Evolutionary conservation across 2,888 invertebrate genomes (phyloP).

Genomic region (Drosophila buzzatii): DNA sequence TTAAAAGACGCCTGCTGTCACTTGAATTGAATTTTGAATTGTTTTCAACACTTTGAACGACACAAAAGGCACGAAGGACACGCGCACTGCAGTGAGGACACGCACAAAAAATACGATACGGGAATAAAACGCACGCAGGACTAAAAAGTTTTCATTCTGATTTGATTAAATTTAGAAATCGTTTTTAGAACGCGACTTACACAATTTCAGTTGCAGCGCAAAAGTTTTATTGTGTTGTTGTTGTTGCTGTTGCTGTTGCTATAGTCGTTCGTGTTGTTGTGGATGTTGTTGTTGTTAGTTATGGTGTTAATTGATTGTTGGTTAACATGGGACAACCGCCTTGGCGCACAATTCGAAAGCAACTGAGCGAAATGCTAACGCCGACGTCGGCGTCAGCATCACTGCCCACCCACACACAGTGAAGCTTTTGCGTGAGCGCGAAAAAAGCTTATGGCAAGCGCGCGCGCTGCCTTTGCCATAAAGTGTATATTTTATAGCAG

Average conservation of each 20-base stretch:
- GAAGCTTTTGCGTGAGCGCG: conserved; percentile 40
- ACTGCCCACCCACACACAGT: conserved; percentile 17
- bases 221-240: conserved; percentile 24
- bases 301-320: conserved; percentile 40
- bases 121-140: conserved; percentile 18
- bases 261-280: conserved; percentile 23
- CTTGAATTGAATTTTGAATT: conserved; percentile 31
- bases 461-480: conserved; percentile 50
- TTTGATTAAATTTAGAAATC: neutral
- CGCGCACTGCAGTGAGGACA: conserved; percentile 25
- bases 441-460: conserved; percentile 39
- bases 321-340: conserved; percentile 55
- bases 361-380: conserved; percentile 56
- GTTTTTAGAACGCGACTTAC: conserved; percentile 45
- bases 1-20: conserved; percentile 17
- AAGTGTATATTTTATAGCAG: conserved; percentile 52
- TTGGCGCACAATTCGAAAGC: conserved; percentile 80
- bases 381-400: conserved; percentile 23
- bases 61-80: conserved; percentile 43
- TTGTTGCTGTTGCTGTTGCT: neutral
- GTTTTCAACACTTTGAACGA: conserved; percentile 10
- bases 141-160: neutral
- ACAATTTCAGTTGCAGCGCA: conserved; percentile 34
- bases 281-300: conserved; percentile 23
- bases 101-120: conserved; percentile 14